Evolutionary conservation across 2,113 vertebrate species (phyloP).

Genomic region (Urocynchramus pylzowi): DNA sequence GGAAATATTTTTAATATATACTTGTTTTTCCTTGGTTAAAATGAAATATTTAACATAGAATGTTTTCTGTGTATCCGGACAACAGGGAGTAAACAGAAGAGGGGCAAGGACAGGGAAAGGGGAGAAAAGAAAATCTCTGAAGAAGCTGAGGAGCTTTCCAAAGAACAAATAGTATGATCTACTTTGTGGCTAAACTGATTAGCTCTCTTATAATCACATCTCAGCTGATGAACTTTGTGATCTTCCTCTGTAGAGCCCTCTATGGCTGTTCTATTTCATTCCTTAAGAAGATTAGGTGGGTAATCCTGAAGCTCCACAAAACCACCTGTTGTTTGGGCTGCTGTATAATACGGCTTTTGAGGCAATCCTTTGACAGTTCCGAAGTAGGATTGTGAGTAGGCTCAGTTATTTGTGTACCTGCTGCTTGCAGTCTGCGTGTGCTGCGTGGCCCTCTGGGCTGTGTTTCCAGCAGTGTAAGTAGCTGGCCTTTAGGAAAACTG

Average conservation of each 20-base stretch:
- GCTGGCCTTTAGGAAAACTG: background rate
- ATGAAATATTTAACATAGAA: background rate
- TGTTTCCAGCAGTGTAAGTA: background rate
- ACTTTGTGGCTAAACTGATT: constrained; percentile 58
- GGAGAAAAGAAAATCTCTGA: background rate
- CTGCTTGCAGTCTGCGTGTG: background rate
- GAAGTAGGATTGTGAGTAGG: background rate
- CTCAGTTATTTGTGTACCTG: background rate
- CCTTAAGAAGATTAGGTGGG: constrained; percentile 54
- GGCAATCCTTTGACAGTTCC: background rate
- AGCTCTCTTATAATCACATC: constrained; percentile 46
- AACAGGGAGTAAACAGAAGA: background rate
- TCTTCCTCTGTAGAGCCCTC: background rate
- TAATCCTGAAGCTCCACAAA: constrained; percentile 49
- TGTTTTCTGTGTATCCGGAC: background rate
- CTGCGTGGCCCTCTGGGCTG: background rate
- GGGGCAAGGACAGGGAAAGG: constrained; percentile 1
- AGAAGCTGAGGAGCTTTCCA: constrained; percentile 14
- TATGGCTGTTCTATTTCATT: constrained; percentile 32
- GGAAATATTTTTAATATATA: background rate
- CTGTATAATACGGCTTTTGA: background rate
- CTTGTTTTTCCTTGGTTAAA: background rate
- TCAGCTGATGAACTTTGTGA: constrained; percentile 50
- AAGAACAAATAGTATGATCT: constrained; percentile 33
- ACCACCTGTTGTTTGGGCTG: constrained; percentile 51